Evolutionary conservation across 1,140 invertebrate species (phyloP).

Genomic region (Trinorchestia longiramus): DNA sequence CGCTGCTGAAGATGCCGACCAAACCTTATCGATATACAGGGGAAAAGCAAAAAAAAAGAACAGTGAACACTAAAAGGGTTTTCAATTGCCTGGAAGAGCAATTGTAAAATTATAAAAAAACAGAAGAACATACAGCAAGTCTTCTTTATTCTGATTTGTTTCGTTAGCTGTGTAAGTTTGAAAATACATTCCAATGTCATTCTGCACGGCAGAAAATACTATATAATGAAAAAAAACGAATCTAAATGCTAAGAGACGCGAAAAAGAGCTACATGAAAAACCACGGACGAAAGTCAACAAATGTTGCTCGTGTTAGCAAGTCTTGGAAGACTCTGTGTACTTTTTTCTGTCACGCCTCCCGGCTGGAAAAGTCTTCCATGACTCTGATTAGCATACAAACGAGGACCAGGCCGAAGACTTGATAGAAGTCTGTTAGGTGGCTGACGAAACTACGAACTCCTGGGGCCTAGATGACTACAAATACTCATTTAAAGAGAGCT

Average conservation of each 20-base stretch:
- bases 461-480: neutral
- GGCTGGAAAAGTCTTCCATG: neutral
- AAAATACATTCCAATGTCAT: neutral
- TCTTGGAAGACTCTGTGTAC: neutral
- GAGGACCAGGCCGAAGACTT: neutral
- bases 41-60: no score
- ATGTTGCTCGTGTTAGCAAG: neutral
- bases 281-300: neutral
- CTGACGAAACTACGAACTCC: neutral
- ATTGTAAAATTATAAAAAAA: no score
- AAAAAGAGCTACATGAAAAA: neutral
- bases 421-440: neutral
- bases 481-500: neutral
- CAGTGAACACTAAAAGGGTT: no score
- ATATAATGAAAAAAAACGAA: neutral
- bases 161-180: no score
- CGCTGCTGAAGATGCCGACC: no score
- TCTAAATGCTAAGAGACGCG: neutral
- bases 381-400: neutral
- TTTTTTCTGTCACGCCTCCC: neutral
- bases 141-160: no score
- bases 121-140: no score
- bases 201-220: neutral
- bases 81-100: no score
- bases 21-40: no score